These are phyloP conservation scores for Ploceus nigricollis DNA, from an alignment of 2,113 vertebrate genomes.

Conservation along the genomic window DNA sequence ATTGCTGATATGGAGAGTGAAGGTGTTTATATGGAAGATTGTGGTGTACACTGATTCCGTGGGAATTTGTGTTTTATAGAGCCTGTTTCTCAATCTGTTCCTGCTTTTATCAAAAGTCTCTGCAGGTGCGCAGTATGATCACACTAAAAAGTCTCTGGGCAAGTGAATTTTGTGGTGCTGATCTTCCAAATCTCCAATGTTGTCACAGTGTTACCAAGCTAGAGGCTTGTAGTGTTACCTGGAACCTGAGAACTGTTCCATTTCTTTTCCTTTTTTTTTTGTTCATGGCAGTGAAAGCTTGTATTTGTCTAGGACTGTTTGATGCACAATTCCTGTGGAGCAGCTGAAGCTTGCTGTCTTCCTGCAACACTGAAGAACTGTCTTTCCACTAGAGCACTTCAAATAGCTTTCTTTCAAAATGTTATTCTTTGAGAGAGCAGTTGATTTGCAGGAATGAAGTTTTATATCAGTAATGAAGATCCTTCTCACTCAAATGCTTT, in stretches of 20 bases:
- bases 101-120: background rate
- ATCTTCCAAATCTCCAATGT: background rate
- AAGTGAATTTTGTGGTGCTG: background rate
- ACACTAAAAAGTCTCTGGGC: background rate
- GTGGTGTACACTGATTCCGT: background rate
- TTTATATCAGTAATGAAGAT: background rate
- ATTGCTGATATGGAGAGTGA: background rate
- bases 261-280: background rate
- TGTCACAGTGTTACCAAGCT: background rate
- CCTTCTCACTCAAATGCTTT: background rate
- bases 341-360: background rate
- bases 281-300: background rate
- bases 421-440: background rate
- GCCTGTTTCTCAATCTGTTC: background rate
- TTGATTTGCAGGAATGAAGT: background rate
- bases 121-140: background rate
- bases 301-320: background rate
- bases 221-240: background rate
- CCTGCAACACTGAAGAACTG: background rate
- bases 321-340: rapidly evolving
- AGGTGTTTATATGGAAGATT: background rate
- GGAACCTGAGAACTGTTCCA: background rate
- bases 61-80: background rate
- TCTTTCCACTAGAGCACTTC: background rate
- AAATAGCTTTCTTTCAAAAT: background rate